These are phyloP conservation scores for Pararge aegeria DNA, from an alignment of 1,140 invertebrate species.

Conservation along the genomic window DNA sequence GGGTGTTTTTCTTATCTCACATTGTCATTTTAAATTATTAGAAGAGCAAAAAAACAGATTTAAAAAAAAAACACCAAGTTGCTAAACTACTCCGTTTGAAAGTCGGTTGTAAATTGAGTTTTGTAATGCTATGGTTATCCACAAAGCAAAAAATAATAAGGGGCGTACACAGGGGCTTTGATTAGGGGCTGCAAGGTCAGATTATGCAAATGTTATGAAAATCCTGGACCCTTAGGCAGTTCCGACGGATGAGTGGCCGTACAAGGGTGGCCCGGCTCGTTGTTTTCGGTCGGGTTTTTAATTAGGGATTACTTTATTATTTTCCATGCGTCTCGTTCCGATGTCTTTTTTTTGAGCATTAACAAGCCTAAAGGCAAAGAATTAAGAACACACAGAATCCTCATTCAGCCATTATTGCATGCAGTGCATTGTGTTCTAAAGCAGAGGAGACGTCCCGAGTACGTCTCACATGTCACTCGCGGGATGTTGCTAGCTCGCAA, in stretches of 20 bases:
- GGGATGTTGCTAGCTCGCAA: no score
- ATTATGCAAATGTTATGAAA: conserved; percentile 66
- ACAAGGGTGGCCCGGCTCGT: background rate
- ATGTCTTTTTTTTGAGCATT: background rate
- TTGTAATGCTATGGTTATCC: background rate
- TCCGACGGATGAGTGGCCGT: background rate
- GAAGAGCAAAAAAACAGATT: no score
- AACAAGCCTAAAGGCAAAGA: background rate
- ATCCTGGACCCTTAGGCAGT: conserved; percentile 38
- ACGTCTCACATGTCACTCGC: no score
- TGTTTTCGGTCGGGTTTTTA: conserved; percentile 7
- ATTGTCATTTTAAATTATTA: no score
- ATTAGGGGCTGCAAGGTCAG: conserved; percentile 29
- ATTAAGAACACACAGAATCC: no score
- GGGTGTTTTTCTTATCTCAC: no score
- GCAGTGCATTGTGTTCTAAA: no score
- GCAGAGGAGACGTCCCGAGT: no score
- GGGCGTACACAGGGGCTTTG: conserved; percentile 18
- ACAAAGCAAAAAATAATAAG: conserved; percentile 21
- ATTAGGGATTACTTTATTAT: conserved; percentile 8
- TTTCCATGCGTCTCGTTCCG: background rate
- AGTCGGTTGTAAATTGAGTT: no score
- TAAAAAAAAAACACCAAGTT: no score
- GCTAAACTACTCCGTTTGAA: no score
- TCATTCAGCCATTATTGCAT: no score